Evolutionary conservation across 2,888 invertebrate species (phyloP).

Genomic region (Agonopterix arenella): DNA sequence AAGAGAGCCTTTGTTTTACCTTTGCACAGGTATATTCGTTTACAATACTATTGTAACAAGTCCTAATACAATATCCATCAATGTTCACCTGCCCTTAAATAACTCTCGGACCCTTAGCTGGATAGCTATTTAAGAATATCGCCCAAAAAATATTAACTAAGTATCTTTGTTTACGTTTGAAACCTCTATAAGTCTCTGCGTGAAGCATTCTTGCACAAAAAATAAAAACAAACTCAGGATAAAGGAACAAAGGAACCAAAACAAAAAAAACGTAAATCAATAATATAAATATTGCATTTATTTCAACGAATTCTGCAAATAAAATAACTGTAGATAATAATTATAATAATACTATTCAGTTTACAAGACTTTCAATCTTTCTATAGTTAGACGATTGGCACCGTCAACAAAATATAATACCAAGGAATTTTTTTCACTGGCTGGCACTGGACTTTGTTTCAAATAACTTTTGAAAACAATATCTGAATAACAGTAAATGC

Average conservation of each 20-base stretch:
- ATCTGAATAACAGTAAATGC: conserved; percentile 73
- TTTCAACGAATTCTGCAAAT: conserved; percentile 76
- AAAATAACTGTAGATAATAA: conserved; percentile 75
- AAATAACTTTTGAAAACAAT: conserved; percentile 53
- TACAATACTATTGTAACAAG: conserved; percentile 30
- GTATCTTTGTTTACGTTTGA: conserved; percentile 32
- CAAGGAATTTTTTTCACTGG: conserved; percentile 60
- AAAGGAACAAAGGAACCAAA: conserved; percentile 41
- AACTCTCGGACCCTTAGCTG: conserved; percentile 34
- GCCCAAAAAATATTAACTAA: conserved; percentile 21
- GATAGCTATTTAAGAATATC: conserved; percentile 25
- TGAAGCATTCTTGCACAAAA: conserved; percentile 22
- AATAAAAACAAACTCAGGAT: conserved; percentile 49
- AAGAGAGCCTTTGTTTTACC: conserved; percentile 50
- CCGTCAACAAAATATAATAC: conserved; percentile 26
- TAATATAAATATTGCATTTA: conserved; percentile 78
- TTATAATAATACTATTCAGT: conserved; percentile 75
- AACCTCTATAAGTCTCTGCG: conserved; percentile 16
- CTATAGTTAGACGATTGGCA: conserved; percentile 37
- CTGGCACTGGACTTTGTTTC: conserved; percentile 66
- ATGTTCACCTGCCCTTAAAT: conserved; percentile 45
- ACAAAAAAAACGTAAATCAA: conserved; percentile 69
- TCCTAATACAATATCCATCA: conserved; percentile 23
- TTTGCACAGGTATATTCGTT: conserved; percentile 34
- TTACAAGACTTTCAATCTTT: conserved; percentile 67